Evolutionary conservation across 1,140 invertebrate genomes (phyloP).

Genomic region (Sipha flava): DNA sequence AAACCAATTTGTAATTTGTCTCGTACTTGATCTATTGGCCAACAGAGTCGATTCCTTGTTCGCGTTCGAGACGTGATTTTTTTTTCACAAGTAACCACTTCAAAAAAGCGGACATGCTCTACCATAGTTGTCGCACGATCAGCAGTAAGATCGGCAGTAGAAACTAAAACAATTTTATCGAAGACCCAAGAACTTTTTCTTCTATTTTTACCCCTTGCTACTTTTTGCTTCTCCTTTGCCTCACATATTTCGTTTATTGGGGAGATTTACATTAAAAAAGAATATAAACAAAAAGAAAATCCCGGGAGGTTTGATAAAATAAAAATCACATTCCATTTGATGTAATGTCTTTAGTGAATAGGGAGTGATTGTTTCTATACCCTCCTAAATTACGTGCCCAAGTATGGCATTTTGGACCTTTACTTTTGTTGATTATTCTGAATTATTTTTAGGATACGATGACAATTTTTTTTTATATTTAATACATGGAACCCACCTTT

Average conservation of each 20-base stretch:
- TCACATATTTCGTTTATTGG: slow-evolving; percentile 11
- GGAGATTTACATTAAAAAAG: slow-evolving; percentile 31
- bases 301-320: neutral
- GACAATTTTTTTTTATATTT: no score
- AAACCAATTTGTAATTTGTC: slow-evolving; percentile 30
- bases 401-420: no score
- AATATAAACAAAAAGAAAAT: slow-evolving; percentile 16
- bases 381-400: no score
- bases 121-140: neutral
- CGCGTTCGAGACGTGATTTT: slow-evolving; percentile 10
- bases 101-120: slow-evolving; percentile 18
- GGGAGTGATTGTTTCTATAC: no score
- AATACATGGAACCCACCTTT: no score
- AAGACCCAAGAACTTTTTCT: neutral
- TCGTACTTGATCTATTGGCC: slow-evolving; percentile 20
- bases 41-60: slow-evolving; percentile 7
- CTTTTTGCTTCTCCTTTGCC: neutral
- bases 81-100: neutral
- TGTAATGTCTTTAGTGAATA: no score
- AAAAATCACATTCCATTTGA: slow-evolving; percentile 16
- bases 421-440: no score
- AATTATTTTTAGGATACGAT: no score
- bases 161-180: slow-evolving; percentile 1
- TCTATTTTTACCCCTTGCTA: neutral
- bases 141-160: neutral